Evolutionary conservation across 2,888 invertebrate species (phyloP), one percentile per base, ranked within the genome.

Genomic region (Caradrina clavipalpis): DNA sequence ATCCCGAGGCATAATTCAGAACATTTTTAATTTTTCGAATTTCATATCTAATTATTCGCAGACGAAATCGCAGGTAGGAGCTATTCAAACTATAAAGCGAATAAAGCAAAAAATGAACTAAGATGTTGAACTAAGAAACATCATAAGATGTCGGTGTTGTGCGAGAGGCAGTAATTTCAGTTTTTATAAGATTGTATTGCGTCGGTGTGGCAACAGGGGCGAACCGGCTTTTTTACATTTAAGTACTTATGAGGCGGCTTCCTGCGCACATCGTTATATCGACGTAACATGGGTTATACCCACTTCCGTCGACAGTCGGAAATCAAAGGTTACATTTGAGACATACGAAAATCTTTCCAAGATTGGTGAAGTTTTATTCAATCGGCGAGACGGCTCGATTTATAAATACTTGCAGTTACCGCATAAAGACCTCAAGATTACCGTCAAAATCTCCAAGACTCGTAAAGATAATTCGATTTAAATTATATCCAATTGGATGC

Each of bases 171-270:
- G 19, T 35, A 51, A 63, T 61, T 49, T 59, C 17, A 22, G 49
- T 62, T 67, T 68, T 63, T 54, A 45, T 68, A 54, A 56, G 19
- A 19, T 57, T 64, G 66, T 73, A 64, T 26, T 60, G 35, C 26
- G 21, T 13, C 61, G 47, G 56, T 60, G 73, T 69, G 69, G 67
- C 60, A 57, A 54, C 55, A 66, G 45, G 8, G 56, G 63, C 53
- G 57, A 80, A 81, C 81, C 69, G 72, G 81, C 31, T 72, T 74
- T 65, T 55, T 65, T 63, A 72, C 53, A 76, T 69, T 71, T 78
- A 53, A 2, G 50, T 51, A 64, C 22, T 22, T 62, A 61, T 56
- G 22, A 42, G 42, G 53, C 39, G n/a, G n/a, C 17, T 69, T 63
- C 65, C 62, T 72, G 68, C 53, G 55, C 42, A 65, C 54, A 54